Percentiles rank a stretch among this genome's conserved stretches.
These are phyloP conservation scores for Mythimna albipuncta DNA, from an alignment of 2,888 invertebrate species.

Conservation along the genomic window DNA sequence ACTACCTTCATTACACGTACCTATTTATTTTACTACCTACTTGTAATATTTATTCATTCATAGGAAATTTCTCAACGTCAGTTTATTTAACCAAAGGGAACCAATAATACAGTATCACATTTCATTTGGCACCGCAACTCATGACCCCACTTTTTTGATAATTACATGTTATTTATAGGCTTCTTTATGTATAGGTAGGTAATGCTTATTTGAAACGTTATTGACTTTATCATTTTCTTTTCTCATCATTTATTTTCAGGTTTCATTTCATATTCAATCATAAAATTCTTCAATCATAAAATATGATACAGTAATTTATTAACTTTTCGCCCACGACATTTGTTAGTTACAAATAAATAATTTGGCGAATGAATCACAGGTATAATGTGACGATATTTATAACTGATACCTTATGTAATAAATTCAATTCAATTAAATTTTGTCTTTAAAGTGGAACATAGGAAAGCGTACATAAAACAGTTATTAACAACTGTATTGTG, in stretches of 20 bases:
- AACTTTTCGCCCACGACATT: no score
- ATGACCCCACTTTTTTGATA: conserved; percentile 23
- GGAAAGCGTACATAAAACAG: no score
- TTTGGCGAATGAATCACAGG: no score
- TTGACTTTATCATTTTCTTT: neutral
- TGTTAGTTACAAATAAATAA: no score
- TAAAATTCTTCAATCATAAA: neutral
- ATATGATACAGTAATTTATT: no score
- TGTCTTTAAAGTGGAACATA: no score
- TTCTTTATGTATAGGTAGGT: conserved; percentile 17
- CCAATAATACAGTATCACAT: conserved; percentile 22
- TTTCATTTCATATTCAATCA: neutral
- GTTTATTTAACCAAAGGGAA: conserved; percentile 14
- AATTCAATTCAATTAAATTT: no score
- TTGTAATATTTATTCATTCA: conserved; percentile 63
- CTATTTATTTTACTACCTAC: conserved; percentile 62
- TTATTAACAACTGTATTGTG: no score
- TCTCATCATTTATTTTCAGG: no score
- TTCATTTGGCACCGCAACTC: conserved; percentile 37
- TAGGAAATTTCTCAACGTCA: conserved; percentile 18
- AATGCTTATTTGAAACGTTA: conserved; percentile 22
- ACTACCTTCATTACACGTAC: conserved; percentile 70
- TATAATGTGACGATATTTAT: no score
- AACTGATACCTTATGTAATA: no score
- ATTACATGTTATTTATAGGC: conserved; percentile 27